Evolutionary conservation across 2,888 invertebrate genomes (phyloP).

Genomic region (Volucella inanis): DNA sequence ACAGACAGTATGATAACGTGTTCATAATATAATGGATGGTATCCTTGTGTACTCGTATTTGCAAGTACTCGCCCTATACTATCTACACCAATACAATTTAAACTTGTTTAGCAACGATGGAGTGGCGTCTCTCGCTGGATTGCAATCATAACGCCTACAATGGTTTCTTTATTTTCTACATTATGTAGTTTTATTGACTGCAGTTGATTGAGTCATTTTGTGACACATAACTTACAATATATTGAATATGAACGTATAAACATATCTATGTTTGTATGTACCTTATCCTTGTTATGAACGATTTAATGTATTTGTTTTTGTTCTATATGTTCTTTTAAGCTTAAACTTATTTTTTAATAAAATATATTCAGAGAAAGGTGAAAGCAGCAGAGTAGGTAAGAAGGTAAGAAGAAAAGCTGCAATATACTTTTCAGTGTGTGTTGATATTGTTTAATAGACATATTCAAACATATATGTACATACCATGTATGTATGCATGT

Average conservation of each 20-base stretch:
- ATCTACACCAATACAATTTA: background rate
- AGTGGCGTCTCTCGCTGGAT: background rate
- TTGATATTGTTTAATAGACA: no score
- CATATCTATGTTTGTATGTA: background rate
- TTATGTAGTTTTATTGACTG: slow-evolving; percentile 43
- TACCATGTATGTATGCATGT: no score
- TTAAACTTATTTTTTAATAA: no score
- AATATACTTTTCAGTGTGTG: no score
- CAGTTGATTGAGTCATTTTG: slow-evolving; percentile 56
- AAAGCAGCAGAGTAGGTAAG: background rate
- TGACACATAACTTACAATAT: background rate
- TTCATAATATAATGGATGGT: slow-evolving; percentile 13
- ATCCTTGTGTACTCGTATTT: slow-evolving; percentile 1
- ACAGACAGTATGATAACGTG: slow-evolving; percentile 27
- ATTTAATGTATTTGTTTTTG: no score
- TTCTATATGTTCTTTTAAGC: no score
- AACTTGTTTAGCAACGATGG: background rate
- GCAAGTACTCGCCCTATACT: background rate
- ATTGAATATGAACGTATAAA: background rate
- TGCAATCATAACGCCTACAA: slow-evolving; percentile 14
- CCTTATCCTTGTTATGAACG: slow-evolving; percentile 9
- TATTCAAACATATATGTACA: no score
- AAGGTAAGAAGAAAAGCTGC: background rate
- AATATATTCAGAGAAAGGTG: background rate
- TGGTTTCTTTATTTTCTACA: slow-evolving; percentile 3